These are phyloP conservation scores for Suillia variegata DNA, from an alignment of 2,888 invertebrate genomes.

Conservation along the genomic window DNA sequence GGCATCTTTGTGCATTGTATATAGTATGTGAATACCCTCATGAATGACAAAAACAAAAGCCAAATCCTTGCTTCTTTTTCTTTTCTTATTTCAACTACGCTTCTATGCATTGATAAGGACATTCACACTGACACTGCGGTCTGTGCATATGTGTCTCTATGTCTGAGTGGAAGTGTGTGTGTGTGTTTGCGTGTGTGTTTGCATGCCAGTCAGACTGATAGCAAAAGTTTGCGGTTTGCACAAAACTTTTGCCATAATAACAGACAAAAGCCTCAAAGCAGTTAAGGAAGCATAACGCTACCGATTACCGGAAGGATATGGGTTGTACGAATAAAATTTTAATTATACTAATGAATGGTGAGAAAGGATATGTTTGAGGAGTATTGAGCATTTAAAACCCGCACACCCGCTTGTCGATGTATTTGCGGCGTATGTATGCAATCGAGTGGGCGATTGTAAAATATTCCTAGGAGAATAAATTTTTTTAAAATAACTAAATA, in stretches of 20 bases:
- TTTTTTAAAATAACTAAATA: too few species aligned
- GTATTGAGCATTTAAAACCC: not conserved
- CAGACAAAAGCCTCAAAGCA: constrained; percentile 27
- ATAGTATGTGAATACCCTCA: constrained; percentile 1
- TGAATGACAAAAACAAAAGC: constrained; percentile 3
- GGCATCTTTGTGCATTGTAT: too few species aligned
- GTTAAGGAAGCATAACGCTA: not conserved
- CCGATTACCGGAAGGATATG: constrained; percentile 6
- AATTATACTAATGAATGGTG: constrained; percentile 52
- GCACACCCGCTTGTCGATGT: too few species aligned
- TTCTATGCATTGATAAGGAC: not conserved
- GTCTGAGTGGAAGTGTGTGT: not conserved
- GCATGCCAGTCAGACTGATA: not conserved
- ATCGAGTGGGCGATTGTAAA: too few species aligned
- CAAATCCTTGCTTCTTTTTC: not conserved
- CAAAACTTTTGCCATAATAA: constrained; percentile 23
- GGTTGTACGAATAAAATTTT: constrained; percentile 35
- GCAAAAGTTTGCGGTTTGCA: constrained; percentile 1
- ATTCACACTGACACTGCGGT: not conserved
- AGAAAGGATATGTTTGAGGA: not conserved
- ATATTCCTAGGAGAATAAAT: too few species aligned
- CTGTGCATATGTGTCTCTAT: not conserved
- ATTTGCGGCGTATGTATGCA: too few species aligned
- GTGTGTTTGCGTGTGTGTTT: not conserved
- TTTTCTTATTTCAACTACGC: not conserved